Conservation (phyloP, 1,140 invertebrate genomes). For the Drosophila nebulosa region DNA sequence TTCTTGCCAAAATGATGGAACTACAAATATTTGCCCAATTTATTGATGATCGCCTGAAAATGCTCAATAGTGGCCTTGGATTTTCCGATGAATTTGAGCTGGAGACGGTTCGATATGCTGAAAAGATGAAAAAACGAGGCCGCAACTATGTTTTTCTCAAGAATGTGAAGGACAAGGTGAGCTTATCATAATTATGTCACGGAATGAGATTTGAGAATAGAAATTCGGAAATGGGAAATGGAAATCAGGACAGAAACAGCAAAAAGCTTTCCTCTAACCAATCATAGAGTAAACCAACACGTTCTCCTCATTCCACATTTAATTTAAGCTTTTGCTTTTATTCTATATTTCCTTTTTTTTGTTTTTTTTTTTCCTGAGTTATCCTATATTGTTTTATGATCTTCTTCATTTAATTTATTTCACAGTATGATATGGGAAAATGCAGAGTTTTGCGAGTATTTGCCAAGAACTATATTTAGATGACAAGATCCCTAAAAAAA, state of each 20-base stretch:
- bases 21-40: constrained; percentile 98
- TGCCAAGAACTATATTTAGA: constrained; percentile 69
- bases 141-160: constrained; percentile 91
- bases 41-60: constrained; percentile 94
- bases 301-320: neutral
- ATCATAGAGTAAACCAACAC: neutral
- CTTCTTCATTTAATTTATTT: constrained; percentile 71
- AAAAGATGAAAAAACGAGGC: constrained; percentile 89
- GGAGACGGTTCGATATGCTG: constrained; percentile 92
- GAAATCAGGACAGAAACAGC: neutral
- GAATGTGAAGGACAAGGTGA: constrained; percentile 88
- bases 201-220: neutral
- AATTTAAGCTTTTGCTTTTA: neutral
- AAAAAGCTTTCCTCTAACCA: neutral
- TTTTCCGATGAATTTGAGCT: constrained; percentile 97
- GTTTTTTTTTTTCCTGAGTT: constrained; percentile 11
- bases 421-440: constrained; percentile 76
- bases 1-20: constrained; percentile 93
- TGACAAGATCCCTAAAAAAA: constrained; percentile 28
- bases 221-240: neutral
- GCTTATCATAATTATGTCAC: constrained; percentile 4
- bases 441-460: constrained; percentile 75
- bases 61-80: constrained; percentile 93
- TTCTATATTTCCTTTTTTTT: neutral
- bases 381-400: constrained; percentile 39